Base-by-base conservation (phyloP, 2,113 vertebrate genomes). In the Mormyrus iriodes region DNA sequence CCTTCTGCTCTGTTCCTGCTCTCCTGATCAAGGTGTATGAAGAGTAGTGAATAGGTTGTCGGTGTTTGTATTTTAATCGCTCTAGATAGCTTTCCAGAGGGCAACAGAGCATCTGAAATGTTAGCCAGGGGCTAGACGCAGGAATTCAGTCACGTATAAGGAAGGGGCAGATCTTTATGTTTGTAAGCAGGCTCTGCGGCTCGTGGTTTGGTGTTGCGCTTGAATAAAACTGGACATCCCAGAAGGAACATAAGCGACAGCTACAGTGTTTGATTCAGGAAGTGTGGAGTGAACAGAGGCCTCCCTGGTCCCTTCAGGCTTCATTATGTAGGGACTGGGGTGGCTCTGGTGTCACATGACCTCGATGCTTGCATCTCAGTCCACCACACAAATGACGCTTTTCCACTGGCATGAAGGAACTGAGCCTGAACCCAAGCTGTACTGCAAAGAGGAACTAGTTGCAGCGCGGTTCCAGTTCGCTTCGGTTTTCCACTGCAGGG, bases 81-180 rank as follows among this genome's bases (percentile, higher is more conserved):
- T 87, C 19, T 52, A 27, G 88, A 84, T n/a, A n/a, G n/a, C 85
- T 88, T 88, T 86, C 90, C 69, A 13, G 89, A 91, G 91, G 90
- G 88, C 44, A 90, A 51, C 10, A 35, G n/a, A 44, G 31, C 46
- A 61, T 46, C 87, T 86, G 82, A 89, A 87, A 52, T 21, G 52
- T 35, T 17, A 27, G 27, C 51, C 27, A 61, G 51, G 39, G 53
- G 31, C 31, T 35, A 21, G 31, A 61, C 91, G 91, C 93, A 94
- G 88, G 90, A 88, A 53, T 92, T 87, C 5, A 79, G 87, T 27
- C 61, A 24, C 87, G 91, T 92, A 93, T 92, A 91, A 92, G 61
- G 39, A 49, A 73, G 86, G n/a, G 0, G 15, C 24, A n/a, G 51
- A 79, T 91, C 89, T 89, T 91, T 91, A 93, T 87, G 53, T 85